Conservation (phyloP, 2,888 invertebrate species). For the Cabera pusaria region DNA sequence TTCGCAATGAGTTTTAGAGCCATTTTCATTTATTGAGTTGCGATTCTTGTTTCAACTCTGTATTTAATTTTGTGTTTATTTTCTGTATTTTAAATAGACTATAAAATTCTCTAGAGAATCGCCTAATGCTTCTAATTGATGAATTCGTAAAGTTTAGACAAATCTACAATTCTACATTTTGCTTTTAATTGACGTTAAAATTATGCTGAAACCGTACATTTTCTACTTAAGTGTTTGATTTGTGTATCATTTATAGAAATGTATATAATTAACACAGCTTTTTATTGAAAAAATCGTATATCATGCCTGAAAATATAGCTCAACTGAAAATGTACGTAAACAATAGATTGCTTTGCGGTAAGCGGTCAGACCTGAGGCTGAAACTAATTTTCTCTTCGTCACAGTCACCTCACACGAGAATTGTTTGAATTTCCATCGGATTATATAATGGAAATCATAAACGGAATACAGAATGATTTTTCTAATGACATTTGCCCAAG, state of each 20-base stretch:
- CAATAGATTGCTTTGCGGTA: conserved; percentile 56
- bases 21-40: conserved; percentile 9
- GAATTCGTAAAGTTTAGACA: no score
- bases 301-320: not conserved
- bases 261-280: no score
- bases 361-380: conserved; percentile 56
- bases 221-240: no score
- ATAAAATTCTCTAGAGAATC: no score
- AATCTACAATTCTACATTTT: no score
- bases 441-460: conserved; percentile 41
- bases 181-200: no score
- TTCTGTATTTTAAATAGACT: no score
- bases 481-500: conserved; percentile 18
- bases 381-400: conserved; percentile 76
- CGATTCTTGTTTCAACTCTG: not conserved
- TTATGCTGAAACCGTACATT: no score
- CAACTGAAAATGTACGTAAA: conserved; percentile 28
- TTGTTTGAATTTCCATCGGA: conserved; percentile 47
- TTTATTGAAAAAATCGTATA: not conserved
- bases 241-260: no score
- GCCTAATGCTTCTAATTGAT: no score
- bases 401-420: conserved; percentile 45
- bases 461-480: conserved; percentile 23
- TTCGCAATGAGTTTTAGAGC: conserved; percentile 11
- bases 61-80: not conserved